phyloP scores from a whole-genome alignment of 2,888 invertebrate species.

The Limnephilus rhombicus region DNA sequence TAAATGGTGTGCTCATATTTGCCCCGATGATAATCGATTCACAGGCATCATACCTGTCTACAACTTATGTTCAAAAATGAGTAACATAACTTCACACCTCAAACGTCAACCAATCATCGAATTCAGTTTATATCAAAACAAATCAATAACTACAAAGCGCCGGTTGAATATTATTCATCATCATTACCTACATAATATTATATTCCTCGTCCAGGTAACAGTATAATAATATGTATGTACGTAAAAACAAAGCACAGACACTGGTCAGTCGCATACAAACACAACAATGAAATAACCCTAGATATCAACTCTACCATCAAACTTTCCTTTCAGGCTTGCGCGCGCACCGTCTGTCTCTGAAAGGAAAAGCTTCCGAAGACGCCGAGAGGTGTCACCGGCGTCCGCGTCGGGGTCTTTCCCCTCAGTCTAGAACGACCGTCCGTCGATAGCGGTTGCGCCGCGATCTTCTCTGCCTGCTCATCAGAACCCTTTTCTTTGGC shows the following conservation, averaged over 20 bases:
- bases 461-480: neutral
- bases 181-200: no score
- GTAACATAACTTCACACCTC: no score
- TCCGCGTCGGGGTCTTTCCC: constrained; percentile 14
- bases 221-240: neutral
- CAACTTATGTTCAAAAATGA: no score
- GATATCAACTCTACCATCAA: neutral
- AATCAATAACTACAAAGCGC: no score
- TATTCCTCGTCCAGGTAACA: neutral
- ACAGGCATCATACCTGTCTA: no score
- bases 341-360: neutral
- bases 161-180: no score
- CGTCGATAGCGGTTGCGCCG: neutral
- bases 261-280: neutral
- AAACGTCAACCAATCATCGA: no score
- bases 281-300: neutral
- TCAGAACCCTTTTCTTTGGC: neutral
- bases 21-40: no score
- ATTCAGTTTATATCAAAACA: no score
- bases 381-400: constrained; percentile 20
- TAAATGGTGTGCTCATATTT: no score
- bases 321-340: neutral
- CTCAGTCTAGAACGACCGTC: constrained; percentile 18
- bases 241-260: neutral
- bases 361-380: neutral